These are phyloP conservation scores for Aphelenchoides besseyi DNA, from an alignment of 1,140 invertebrate species.

Conservation along the genomic window DNA sequence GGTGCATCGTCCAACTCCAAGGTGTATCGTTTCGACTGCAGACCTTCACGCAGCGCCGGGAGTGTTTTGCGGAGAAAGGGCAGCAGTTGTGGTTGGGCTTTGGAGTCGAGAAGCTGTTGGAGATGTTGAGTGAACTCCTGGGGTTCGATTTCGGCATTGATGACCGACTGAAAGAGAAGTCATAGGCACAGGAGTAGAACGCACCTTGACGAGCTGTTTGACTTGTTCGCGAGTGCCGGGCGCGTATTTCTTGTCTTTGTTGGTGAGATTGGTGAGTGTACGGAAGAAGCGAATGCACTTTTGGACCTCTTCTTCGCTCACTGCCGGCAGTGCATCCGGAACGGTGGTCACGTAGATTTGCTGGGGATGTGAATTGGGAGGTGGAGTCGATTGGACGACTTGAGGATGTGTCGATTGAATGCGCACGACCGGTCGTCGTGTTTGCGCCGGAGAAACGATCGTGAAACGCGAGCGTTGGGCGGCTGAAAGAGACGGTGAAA, in stretches of 20 bases:
- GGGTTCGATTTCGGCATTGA: background rate
- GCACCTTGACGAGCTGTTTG: background rate
- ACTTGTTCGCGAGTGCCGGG: background rate
- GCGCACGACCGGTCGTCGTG: too few relatives aligned
- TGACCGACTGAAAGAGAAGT: background rate
- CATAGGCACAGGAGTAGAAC: background rate
- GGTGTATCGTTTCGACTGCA: background rate
- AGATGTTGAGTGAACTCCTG: background rate
- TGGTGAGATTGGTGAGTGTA: background rate
- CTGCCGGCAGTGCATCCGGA: too few relatives aligned
- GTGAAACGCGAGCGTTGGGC: too few relatives aligned
- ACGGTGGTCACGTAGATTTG: too few relatives aligned
- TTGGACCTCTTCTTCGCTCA: background rate
- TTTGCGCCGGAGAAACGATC: too few relatives aligned
- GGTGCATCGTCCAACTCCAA: background rate
- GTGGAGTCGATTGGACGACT: too few relatives aligned
- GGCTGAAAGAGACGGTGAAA: too few relatives aligned
- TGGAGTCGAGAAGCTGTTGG: background rate
- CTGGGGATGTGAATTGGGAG: too few relatives aligned
- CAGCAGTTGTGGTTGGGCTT: slow-evolving; percentile 2
- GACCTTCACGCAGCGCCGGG: background rate
- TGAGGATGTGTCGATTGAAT: too few relatives aligned
- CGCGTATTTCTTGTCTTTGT: background rate
- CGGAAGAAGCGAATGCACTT: background rate
- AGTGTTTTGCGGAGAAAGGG: slow-evolving; percentile 1